Evolutionary conservation across 2,797 vertebrate genomes (phyloP).

Genomic region (Meda fulgida): DNA sequence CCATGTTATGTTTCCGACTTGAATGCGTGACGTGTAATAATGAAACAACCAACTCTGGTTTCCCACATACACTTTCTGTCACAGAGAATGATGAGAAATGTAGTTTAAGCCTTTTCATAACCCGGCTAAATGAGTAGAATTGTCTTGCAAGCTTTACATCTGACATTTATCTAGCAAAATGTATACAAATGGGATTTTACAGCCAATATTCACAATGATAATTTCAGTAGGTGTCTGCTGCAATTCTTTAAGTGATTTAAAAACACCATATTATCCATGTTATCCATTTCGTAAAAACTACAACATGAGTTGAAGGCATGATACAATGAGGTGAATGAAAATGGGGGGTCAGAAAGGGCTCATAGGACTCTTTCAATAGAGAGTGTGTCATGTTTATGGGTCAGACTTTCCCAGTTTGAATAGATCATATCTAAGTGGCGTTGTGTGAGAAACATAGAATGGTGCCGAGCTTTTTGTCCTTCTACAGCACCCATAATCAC

Average conservation of each 20-base stretch:
- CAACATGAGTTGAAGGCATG: neutral
- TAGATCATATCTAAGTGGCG: neutral
- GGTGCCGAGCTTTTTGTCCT: conserved; percentile 9
- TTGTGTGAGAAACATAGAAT: neutral
- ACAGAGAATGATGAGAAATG: neutral
- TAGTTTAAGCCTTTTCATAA: neutral
- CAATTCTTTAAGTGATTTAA: neutral
- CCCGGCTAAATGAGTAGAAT: neutral
- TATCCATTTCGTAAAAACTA: neutral
- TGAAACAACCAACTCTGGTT: neutral
- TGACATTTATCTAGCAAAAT: neutral
- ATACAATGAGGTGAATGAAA: neutral
- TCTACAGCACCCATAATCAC: conserved; percentile 36
- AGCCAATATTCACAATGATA: neutral
- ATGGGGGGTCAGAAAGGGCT: neutral
- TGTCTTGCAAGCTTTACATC: neutral
- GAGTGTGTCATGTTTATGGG: conserved; percentile 12
- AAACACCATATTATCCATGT: neutral
- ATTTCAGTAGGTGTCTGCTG: neutral
- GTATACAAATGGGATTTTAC: neutral
- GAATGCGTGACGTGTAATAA: neutral
- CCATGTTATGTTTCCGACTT: neutral
- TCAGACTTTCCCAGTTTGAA: conserved; percentile 12
- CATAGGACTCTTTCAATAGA: conserved; percentile 4
- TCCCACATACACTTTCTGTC: neutral